Base-by-base conservation (phyloP, 2,797 vertebrate species). In the Clarias fuscus region DNA sequence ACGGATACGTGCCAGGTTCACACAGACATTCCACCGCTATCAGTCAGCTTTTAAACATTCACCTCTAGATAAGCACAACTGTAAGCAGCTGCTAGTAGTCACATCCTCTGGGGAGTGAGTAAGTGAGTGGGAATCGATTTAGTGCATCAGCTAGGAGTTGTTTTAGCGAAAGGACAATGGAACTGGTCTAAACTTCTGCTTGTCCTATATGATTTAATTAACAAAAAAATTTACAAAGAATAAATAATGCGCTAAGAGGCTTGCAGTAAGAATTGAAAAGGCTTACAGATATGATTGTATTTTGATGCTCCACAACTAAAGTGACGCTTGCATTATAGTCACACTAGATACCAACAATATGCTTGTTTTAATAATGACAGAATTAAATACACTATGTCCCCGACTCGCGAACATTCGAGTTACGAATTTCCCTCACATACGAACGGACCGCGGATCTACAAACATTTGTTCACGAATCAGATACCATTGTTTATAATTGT, bases 21-120 rank as follows among this genome's bases (percentile, higher is more conserved):
- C 43, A 62, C 59, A 33, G 22, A 3, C 61, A 76, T 86, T 86
- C 48, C 62, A n/a, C 43, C n/a, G 27, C 67, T 20, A 83, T 68
- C 72, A 30, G 65, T 80, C 14, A 27, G 27, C n/a, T n/a, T 56
- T 73, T 70, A 72, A 83, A 71, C 33, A 40, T 71, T 59, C 53
- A 53, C 33, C 20, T 40, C 58, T 13, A 43, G 33, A 64, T 75
- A 75, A 72, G 33, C 20, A n/a, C 30, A 61, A 61, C 67, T 7
- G 5, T 70, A 56, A 53, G n/a, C 20, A 71, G 2, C 40, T 22
- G 53, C 20, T 27, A 37, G 8, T 48, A 5, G 7, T 18, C 4
- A 62, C 58, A 13, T 64, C 22, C 15, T 43, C 0, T 33, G 65
- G 5, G 56, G 80, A 30, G 33, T 33, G 33, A 33, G 33, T 1